Conservation (phyloP, 2,113 vertebrate genomes). For the Laticauda colubrina region DNA sequence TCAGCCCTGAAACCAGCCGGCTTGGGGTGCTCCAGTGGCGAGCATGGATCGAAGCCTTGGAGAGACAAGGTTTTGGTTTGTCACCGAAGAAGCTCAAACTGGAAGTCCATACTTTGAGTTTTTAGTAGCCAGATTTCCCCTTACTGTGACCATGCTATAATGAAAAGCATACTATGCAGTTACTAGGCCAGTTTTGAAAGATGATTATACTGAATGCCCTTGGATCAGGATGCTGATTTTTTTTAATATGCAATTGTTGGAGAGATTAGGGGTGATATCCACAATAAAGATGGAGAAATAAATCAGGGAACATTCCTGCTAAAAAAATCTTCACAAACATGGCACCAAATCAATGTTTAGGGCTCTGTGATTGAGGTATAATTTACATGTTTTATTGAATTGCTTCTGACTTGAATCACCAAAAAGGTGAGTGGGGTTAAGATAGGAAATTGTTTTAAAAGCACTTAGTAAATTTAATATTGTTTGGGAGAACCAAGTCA, state of each 20-base stretch:
- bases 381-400: neutral
- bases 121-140: neutral
- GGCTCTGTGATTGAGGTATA: neutral
- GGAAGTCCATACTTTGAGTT: neutral
- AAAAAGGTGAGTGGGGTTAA: neutral
- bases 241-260: neutral
- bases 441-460: neutral
- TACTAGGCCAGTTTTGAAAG: neutral
- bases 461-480: neutral
- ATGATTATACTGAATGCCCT: neutral
- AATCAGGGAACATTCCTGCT: neutral
- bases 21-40: too few species aligned
- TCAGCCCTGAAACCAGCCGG: too few species aligned
- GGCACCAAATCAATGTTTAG: neutral
- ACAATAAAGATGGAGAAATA: neutral
- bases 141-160: neutral
- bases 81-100: too few species aligned
- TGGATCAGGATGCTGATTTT: neutral
- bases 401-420: neutral
- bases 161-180: neutral
- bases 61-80: too few species aligned
- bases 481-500: neutral
- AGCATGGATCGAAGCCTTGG: too few species aligned
- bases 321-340: neutral
- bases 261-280: neutral